Evolutionary conservation across 2,113 vertebrate species (phyloP), one percentile per base, ranked within the genome.

Genomic region (Cercopithecus mona): DNA sequence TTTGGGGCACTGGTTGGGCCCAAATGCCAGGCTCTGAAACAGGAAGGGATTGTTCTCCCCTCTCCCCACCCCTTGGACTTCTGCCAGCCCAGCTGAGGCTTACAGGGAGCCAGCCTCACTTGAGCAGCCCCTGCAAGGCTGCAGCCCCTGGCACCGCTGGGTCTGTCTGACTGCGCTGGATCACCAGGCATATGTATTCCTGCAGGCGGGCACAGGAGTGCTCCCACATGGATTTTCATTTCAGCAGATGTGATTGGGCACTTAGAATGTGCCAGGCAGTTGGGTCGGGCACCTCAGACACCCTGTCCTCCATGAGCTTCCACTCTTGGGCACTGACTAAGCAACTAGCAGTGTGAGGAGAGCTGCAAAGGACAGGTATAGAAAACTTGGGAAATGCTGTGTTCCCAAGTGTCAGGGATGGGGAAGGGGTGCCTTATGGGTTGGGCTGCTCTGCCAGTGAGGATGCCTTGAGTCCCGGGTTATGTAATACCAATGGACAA

Each of bases 51-150:
- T 30, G 2, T 81, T 94, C 90, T 88, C 80, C 84, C 70, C 43
- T 91, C n/a, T 61, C 43, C 14, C 82, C 43, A 72, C 94, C 92
- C 57, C 82, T 57, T 97, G 95, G 87, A 40, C 50, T 83, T 40
- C 64, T 93, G 93, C 96, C 96, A 98, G 95, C 83, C 89, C 89
- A 87, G 90, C 96, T 64, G 87, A 92, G 90, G 80, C 55, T 52
- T 6, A 20, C 14, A 6, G 92, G 38, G 27, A 94, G 35, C 76
- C 84, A 66, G 70, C 0, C 10, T 87, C 1, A 2, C 84, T 57
- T 11, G 35, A 57, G 32, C 50, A 79, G 78, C 70, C 23, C 48
- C 76, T 0, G 2, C 1, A 4, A n/a, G 72, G 52, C 85, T 59
- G n/a, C 16, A 14, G 85, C 50, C 43, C 80, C 27, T 79, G 78